phyloP scores from a whole-genome alignment of 2,797 vertebrate species.

The Tenualosa ilisha region DNA sequence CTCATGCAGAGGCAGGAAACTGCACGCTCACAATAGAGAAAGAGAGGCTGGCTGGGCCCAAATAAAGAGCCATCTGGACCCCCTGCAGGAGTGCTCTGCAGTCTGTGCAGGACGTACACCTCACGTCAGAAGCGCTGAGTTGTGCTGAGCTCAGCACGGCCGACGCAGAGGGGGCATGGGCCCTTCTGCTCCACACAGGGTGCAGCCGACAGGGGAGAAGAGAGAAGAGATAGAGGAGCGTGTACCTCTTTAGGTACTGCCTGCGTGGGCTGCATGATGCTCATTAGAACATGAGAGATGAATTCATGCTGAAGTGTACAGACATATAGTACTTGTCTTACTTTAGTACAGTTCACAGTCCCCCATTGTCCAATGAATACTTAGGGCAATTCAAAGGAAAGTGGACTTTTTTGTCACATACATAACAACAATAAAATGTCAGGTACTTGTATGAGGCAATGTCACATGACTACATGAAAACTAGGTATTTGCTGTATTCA shows the following conservation, averaged over 20 bases:
- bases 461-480: too few relatives aligned
- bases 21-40: neutral
- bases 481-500: too few relatives aligned
- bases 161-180: neutral
- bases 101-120: neutral
- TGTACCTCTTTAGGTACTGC: neutral
- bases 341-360: neutral
- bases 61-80: constrained; percentile 1
- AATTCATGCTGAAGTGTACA: neutral
- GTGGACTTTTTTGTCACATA: too few relatives aligned
- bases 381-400: too few relatives aligned
- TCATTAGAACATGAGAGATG: neutral
- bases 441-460: too few relatives aligned
- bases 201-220: neutral
- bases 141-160: neutral
- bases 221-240: too few relatives aligned
- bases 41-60: neutral
- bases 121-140: neutral
- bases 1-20: neutral
- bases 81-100: neutral
- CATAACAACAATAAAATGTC: too few relatives aligned
- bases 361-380: too few relatives aligned
- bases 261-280: too few relatives aligned
- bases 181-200: neutral
- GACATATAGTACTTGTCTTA: neutral